Evolutionary conservation across 2,888 invertebrate species (phyloP).

Genomic region (Lutraria lutraria): DNA sequence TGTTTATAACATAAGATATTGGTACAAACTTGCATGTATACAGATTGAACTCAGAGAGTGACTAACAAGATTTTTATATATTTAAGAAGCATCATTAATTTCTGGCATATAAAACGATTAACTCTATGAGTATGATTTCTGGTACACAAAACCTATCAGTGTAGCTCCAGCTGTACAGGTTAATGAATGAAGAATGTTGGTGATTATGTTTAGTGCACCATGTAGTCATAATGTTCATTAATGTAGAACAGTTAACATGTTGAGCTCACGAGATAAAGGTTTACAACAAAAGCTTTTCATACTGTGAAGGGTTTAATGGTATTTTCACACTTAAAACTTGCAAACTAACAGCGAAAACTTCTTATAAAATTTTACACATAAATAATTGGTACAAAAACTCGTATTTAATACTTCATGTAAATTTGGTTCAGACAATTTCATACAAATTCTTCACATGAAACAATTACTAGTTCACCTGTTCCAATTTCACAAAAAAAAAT

Average conservation of each 20-base stretch:
- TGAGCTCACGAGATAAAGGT: background rate
- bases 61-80: too few relatives aligned
- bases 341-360: background rate
- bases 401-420: background rate
- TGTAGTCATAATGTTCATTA: conserved; percentile 3
- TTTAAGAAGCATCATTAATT: too few relatives aligned
- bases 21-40: too few relatives aligned
- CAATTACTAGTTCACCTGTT: too few relatives aligned
- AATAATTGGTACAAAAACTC: background rate
- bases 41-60: too few relatives aligned
- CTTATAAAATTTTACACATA: background rate
- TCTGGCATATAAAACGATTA: background rate
- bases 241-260: background rate
- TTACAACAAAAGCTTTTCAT: background rate
- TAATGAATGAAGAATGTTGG: conserved; percentile 6
- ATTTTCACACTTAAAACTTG: background rate
- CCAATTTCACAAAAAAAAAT: too few relatives aligned
- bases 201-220: background rate
- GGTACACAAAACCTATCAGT: background rate
- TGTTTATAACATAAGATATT: too few relatives aligned
- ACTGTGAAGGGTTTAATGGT: background rate
- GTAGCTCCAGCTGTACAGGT: background rate
- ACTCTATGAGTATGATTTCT: background rate
- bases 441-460: too few relatives aligned
- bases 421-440: background rate